Evolutionary conservation across 2,113 vertebrate genomes (phyloP).

Genomic region (Morone saxatilis): DNA sequence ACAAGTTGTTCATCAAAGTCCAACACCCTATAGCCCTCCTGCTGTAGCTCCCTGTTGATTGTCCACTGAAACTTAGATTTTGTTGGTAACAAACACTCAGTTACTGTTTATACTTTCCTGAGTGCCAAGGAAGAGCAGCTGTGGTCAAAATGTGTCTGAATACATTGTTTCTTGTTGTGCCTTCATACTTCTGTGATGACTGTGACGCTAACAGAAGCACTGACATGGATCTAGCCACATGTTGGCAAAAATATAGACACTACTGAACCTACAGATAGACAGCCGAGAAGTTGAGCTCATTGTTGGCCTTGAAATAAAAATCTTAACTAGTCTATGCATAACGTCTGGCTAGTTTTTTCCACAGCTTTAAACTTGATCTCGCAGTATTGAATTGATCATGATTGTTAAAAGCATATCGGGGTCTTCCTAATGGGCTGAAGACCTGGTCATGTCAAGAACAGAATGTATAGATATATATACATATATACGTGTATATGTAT

Average conservation of each 20-base stretch:
- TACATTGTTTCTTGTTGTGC: not conserved
- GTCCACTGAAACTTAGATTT: not conserved
- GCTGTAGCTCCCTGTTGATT: slow-evolving; percentile 7
- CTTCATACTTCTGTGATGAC: not conserved
- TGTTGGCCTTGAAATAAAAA: not conserved
- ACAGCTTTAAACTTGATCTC: not conserved
- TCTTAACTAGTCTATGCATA: no score
- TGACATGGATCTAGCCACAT: not conserved
- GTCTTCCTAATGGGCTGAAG: no score
- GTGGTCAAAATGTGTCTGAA: slow-evolving; percentile 11
- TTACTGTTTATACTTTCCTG: not conserved
- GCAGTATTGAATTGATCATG: not conserved
- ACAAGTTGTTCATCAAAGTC: slow-evolving; percentile 53
- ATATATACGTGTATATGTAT: no score
- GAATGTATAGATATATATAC: no score
- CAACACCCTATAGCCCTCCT: slow-evolving; percentile 49
- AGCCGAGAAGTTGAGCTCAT: not conserved
- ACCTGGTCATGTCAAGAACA: no score
- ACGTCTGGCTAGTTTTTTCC: not conserved
- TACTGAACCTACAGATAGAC: not conserved
- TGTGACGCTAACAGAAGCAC: not conserved
- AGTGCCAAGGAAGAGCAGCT: slow-evolving; percentile 22
- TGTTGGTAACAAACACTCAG: not conserved
- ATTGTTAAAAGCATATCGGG: no score
- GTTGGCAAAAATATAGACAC: not conserved